Conservation (phyloP, 2,113 vertebrate genomes). For the Corvus hawaiiensis region DNA sequence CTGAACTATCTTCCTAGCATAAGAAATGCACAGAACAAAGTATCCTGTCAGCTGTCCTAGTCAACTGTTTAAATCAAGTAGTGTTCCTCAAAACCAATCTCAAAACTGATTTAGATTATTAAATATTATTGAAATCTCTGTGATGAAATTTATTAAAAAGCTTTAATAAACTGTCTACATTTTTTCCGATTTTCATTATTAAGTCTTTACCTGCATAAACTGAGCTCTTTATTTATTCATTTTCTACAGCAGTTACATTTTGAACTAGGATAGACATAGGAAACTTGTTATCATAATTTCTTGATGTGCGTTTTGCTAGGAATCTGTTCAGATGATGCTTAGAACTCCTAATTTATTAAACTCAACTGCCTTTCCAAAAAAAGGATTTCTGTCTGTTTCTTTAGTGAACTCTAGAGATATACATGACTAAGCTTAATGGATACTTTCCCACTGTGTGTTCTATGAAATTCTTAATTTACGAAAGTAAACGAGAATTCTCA, state of each 20-base stretch:
- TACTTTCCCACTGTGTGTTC: not conserved
- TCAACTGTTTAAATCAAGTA: not conserved
- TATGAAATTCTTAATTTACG: not conserved
- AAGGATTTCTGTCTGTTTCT: not conserved
- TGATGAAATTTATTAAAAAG: not conserved
- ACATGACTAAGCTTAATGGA: not conserved
- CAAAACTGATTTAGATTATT: not conserved
- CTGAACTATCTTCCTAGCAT: not conserved
- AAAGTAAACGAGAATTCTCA: not conserved
- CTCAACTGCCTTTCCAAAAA: not conserved
- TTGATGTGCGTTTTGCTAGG: accelerated
- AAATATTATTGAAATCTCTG: not conserved
- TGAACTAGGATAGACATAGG: not conserved
- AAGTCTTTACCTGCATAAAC: not conserved
- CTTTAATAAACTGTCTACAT: accelerated
- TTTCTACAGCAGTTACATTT: not conserved
- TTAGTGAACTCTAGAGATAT: not conserved
- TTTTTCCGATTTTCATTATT: not conserved
- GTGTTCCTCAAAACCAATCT: not conserved
- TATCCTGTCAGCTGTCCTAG: not conserved
- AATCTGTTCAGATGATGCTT: not conserved
- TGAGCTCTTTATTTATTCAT: not conserved
- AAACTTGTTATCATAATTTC: not conserved
- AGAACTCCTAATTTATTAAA: not conserved
- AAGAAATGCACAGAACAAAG: not conserved